Evolutionary conservation across 2,888 invertebrate genomes (phyloP), one percentile per base, ranked within the genome.

Genomic region (Drosophila nr. fundita): DNA sequence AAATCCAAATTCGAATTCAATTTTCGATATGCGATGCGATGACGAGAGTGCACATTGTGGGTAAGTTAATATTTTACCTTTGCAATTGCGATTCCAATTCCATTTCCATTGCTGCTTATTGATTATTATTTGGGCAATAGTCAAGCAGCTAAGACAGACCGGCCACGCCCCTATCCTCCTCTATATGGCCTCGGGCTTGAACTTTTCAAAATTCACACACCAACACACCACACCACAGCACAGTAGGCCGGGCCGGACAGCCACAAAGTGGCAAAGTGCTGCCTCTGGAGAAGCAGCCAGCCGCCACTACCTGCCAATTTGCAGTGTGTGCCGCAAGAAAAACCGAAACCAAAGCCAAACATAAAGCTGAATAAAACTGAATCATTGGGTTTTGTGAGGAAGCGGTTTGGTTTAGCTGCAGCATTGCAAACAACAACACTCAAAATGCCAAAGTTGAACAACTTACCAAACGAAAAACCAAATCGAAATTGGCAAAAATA

Each of bases 391-490:
- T 76, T 76, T 64, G 60, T 27, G 62, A 53, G 70, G 45, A 65
- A 66, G 59, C 40, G 13, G 49, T 38, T 54, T 36, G 40, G 49
- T 38, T 54, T 48, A 42, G 15, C 7, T 62, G 40, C 52, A 68
- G 40, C 52, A 68, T 78, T 78, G 69, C 79, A 65, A 45, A 45
- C 55, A 78, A 24, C 2, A 2, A 24, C 24, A 24, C 55, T 63
- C 59, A 29, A 87, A 83, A 83, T 82, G 83, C 61, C 83, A 83
- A 87, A 83, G 87, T 83, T 83, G 68, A 78, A 60, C 32, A 78
- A 60, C 32, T 30, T 59, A 62, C 63, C 61, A 55, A 55, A 73
- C 42, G 42, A 50, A 73, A 69, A 50, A 13, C 21, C 21, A 50
- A 78, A 50, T 36, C 60, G 62, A 48, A 57, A 34, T 24, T 29